Base-by-base conservation (phyloP, 2,113 vertebrate genomes). In the Sclerurus mexicanus region DNA sequence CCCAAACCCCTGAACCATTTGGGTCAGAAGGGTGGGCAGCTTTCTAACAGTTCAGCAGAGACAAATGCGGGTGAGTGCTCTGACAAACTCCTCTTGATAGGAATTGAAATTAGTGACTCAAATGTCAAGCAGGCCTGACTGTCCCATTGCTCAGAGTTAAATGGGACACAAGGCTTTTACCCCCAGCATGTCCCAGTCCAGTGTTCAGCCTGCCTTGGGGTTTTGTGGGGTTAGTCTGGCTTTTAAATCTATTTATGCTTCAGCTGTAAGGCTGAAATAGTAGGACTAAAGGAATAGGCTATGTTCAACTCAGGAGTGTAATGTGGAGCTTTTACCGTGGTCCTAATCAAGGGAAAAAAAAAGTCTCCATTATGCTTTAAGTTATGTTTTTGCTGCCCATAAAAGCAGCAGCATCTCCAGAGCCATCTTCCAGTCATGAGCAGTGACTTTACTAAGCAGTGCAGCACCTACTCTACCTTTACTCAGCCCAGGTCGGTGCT, bases 271-370 rank as follows among this genome's bases (percentile, higher is more conserved):
- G 62, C 71, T 77, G 15, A 27, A 20, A 7, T 3, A 55, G 46
- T 0, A 83, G 67, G 39, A 56, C 42, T 62, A 66, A 56, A 25
- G 44, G 58, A 56, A 52, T 0, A 28, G 44, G 30, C 27, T 14
- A 10, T 0, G 0, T 21, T 67, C 12, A 37, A 12, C 49, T 58
- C 33, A 56, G 27, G 66, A 59, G 0, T 8, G 12, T 0, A 4
- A 67, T 1, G 24, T 30, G 44, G 31, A 63, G 27, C 3, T 86
- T 64, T 77, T n/a, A 44, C 7, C 72, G 59, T 21, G 19, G 7
- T 47, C 50, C 27, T 56, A 55, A 90, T 28, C n/a, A 64, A 13
- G 18, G 6, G 1, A n/a, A 71, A 73, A 44, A 73, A 44, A 5
- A 1, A 39, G 24, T 4, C 30, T 56, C 53, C 19, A 13, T 53